Conservation (phyloP, 2,888 invertebrate species). For the Seira sanloemensis region DNA sequence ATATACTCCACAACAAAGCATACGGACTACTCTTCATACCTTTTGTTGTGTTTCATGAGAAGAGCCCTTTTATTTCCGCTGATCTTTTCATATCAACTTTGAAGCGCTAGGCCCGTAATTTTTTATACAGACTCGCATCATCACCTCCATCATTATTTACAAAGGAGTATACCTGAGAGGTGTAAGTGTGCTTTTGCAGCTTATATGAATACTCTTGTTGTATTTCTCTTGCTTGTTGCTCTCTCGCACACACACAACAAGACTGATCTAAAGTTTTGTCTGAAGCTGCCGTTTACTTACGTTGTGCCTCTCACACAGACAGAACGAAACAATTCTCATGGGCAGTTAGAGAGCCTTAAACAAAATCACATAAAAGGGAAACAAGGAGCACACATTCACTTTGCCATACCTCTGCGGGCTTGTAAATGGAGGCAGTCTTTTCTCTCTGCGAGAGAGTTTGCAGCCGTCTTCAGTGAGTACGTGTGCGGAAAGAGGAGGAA, state of each 20-base stretch:
- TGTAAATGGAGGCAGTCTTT: not conserved
- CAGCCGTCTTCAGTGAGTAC: not conserved
- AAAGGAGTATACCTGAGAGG: not conserved
- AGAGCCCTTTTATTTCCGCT: not conserved
- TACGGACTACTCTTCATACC: no score
- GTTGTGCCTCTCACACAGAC: not conserved
- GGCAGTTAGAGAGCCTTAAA: slow-evolving; percentile 53
- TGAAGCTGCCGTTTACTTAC: no score
- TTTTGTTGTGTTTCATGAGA: no score
- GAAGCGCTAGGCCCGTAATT: no score
- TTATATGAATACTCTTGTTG: slow-evolving; percentile 3
- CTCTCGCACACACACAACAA: no score
- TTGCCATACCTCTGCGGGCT: not conserved
- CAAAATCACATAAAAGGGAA: slow-evolving; percentile 57
- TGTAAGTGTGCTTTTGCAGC: not conserved
- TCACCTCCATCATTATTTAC: slow-evolving; percentile 7
- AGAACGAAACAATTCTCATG: slow-evolving; percentile 52
- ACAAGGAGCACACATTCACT: slow-evolving; percentile 54
- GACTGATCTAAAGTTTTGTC: no score
- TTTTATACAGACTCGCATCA: not conserved
- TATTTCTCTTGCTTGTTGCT: slow-evolving; percentile 47
- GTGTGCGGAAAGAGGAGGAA: slow-evolving; percentile 47
- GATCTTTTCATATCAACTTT: no score
- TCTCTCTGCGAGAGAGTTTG: not conserved
- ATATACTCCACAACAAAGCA: not conserved